Evolutionary conservation across 2,797 vertebrate species (phyloP), one percentile per base, ranked within the genome.

Genomic region (Sternarchorhynchus goeldii): DNA sequence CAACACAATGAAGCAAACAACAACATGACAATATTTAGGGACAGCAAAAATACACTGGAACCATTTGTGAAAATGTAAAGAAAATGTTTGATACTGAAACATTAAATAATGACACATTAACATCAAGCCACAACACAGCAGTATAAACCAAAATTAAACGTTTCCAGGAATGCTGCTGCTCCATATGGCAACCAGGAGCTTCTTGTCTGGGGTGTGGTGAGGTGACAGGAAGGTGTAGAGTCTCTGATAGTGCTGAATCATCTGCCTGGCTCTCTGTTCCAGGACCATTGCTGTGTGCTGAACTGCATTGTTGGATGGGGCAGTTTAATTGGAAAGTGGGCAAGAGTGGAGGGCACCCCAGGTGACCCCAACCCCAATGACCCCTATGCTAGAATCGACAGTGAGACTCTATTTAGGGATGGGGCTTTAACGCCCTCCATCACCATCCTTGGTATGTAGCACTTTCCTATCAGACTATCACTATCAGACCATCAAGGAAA

Each of bases 261-360:
- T 63, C 39, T 39, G 34, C 25, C 2, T 6, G 8, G 0, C 2
- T 63, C 2, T 73, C 55, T 83, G 60, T 81, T 74, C 74, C 76
- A 99, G 98, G 98, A 99, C 82, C 97, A 99, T 87, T 97, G 96
- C 65, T 99, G 97, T 86, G 97, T 99, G 70, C 89, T 99, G 81
- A 98, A 98, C 87, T 97, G 96, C 87, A 98, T 99, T 0, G 97
- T 99, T 82, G 98, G 97, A 82, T 99, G 98, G 98, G 97, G 97
- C 77, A 98, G 98, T 88, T 96, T 93, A 0, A 92, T 99, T 0
- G 98, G 98, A 8, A 96, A 96, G 84, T 99, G 98, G 98, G 94
- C 97, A 0, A 93, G 98, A 1, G 96, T 99, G 1, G 97, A 99
- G 80, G 98, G 98, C 34, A 99, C 97, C 0, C 96, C 97, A 0